Base-by-base conservation (phyloP, 2,797 vertebrate species). In the Halcyon chelicuti region DNA sequence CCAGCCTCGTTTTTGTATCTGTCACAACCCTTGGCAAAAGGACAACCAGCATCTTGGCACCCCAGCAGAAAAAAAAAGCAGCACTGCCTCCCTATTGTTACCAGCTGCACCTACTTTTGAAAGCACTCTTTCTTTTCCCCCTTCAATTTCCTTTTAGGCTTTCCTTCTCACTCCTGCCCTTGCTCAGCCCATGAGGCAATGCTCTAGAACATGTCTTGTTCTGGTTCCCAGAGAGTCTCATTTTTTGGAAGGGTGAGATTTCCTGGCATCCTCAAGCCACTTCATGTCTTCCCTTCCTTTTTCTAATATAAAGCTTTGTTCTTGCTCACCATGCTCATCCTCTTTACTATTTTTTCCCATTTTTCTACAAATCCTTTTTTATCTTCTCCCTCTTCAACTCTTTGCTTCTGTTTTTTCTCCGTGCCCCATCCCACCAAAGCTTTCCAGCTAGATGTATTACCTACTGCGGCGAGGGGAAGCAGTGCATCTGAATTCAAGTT, bases 321-420 rank as follows among this genome's bases (percentile, higher is more conserved):
- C 81, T 70, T 75, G 20, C 58, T 87, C 52, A 61, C 72, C 15
- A n/a, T 44, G 83, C 63, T 84, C 65, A 75, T 12, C 29, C 55
- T 19, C 29, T 68, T 58, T 51, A 37, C 39, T 78, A 23, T 42
- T 88, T 95, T 71, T 26, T 1, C 1, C 42, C 14, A 7, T 58
- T 77, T 74, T 80, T 67, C 61, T 75, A 65, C 29, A 46, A 74
- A 78, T 71, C 46, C 49, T 35, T 90, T 94, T 90, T 86, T 94
- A 57, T 82, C 60, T 92, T 88, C 57, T 84, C 77, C 33, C 47
- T 76, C 47, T 76, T 84, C 81, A 71, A 18, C 29, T 49, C 47
- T 40, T 87, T 35, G 17, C 49, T 85, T 73, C 66, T 86, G 62
- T 42, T 86, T 94, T 62, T 68, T 23, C 47, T 85, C 77, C 29